phyloP scores from a whole-genome alignment of 2,113 vertebrate species.

The Motacilla tschutschensis region DNA sequence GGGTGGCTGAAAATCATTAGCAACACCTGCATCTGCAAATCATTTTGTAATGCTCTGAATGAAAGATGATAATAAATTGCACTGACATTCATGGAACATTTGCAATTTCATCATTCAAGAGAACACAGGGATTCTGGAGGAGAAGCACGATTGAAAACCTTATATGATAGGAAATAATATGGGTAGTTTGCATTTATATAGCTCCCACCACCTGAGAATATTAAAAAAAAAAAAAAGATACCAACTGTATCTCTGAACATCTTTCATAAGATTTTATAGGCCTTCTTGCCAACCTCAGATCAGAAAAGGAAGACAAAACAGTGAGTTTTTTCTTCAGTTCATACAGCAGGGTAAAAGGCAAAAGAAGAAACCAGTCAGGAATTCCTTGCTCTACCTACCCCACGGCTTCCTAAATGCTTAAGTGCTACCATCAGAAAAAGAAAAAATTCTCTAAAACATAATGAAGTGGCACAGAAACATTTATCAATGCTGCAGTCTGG shows the following conservation, averaged over 20 bases:
- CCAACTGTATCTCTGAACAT: slow-evolving; percentile 1
- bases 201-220: slow-evolving; percentile 32
- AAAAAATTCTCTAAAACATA: not conserved
- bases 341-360: not conserved
- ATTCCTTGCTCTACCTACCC: not conserved
- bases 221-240: not conserved
- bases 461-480: slow-evolving; percentile 1
- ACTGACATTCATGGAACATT: slow-evolving; percentile 58
- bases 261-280: not conserved
- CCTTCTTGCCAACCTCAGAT: not conserved
- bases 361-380: not conserved
- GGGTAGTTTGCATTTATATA: slow-evolving; percentile 60
- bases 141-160: slow-evolving; percentile 24
- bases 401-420: not conserved
- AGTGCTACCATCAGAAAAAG: not conserved
- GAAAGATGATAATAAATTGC: slow-evolving; percentile 60
- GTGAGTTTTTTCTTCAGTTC: not conserved
- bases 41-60: slow-evolving; percentile 56
- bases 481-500: not conserved
- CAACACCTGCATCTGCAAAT: slow-evolving; percentile 58
- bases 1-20: slow-evolving; percentile 47
- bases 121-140: slow-evolving; percentile 36
- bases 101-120: slow-evolving; percentile 53
- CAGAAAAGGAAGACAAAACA: not conserved
- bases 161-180: slow-evolving; percentile 46